phyloP scores from a whole-genome alignment of 2,113 vertebrate genomes.

The Dissostichus mawsoni region DNA sequence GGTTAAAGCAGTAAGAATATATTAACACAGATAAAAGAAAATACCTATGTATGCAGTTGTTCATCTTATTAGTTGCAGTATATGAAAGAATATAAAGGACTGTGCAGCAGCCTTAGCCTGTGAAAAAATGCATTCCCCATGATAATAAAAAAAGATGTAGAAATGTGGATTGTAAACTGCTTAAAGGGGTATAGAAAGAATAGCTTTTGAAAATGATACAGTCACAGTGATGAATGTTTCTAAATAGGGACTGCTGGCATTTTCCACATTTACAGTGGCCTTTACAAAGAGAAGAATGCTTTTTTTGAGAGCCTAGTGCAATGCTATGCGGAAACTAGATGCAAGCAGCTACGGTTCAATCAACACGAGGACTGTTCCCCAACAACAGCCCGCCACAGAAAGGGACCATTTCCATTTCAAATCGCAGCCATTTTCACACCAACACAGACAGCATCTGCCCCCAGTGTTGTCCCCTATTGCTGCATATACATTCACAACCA shows the following conservation, averaged over 20 bases:
- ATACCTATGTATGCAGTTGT: neutral
- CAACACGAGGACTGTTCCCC: slow-evolving; percentile 52
- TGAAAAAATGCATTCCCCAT: slow-evolving; percentile 2
- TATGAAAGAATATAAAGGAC: neutral
- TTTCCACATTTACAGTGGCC: slow-evolving; percentile 69
- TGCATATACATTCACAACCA: slow-evolving; percentile 51
- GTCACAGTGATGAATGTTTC: slow-evolving; percentile 59
- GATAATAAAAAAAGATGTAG: neutral
- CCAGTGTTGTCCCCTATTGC: slow-evolving; percentile 30
- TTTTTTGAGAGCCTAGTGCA: slow-evolving; percentile 50
- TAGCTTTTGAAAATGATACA: slow-evolving; percentile 36
- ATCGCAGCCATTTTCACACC: slow-evolving; percentile 68
- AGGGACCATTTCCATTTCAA: slow-evolving; percentile 74
- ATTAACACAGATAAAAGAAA: neutral
- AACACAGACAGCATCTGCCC: slow-evolving; percentile 46
- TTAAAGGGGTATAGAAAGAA: slow-evolving; percentile 26
- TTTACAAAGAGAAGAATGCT: slow-evolving; percentile 51
- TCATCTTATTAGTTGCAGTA: neutral
- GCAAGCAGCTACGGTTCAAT: slow-evolving; percentile 65
- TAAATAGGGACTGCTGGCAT: slow-evolving; percentile 59
- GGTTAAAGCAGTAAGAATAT: neutral
- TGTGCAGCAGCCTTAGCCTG: neutral
- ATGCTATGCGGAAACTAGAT: slow-evolving; percentile 46
- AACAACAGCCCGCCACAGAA: slow-evolving; percentile 48
- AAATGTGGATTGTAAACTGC: slow-evolving; percentile 17